phyloP scores from a whole-genome alignment of 2,113 vertebrate genomes.

The Myotis yumanensis region DNA sequence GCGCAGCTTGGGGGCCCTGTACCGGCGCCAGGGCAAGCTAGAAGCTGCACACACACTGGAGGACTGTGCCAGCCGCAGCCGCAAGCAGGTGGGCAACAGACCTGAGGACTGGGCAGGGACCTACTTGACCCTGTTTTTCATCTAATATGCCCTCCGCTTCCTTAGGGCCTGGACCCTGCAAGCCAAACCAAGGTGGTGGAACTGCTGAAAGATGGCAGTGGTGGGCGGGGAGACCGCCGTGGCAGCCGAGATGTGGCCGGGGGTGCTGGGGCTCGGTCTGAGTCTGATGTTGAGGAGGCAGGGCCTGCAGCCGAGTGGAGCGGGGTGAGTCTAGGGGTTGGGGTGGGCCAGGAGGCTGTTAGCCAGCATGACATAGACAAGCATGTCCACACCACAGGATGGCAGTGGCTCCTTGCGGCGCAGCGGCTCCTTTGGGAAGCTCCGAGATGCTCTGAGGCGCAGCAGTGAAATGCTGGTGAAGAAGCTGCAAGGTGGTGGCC shows the following conservation, averaged over 20 bases:
- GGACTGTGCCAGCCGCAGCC: slow-evolving; percentile 90
- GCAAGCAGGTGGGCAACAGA: slow-evolving; percentile 86
- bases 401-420: slow-evolving; percentile 89
- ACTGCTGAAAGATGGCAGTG: slow-evolving; percentile 88
- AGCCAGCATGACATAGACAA: background rate
- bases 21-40: slow-evolving; percentile 93
- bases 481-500: slow-evolving; percentile 91
- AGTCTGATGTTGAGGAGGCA: slow-evolving; percentile 83
- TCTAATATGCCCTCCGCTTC: background rate
- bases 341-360: background rate
- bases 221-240: slow-evolving; percentile 81
- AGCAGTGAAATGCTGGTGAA: slow-evolving; percentile 95
- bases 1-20: slow-evolving; percentile 90
- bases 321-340: slow-evolving; percentile 83
- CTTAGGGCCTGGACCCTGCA: slow-evolving; percentile 90
- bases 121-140: accelerated
- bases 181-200: slow-evolving; percentile 94
- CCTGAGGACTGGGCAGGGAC: background rate
- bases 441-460: slow-evolving; percentile 90
- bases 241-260: slow-evolving; percentile 81
- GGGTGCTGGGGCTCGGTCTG: slow-evolving; percentile 70
- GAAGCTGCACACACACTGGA: slow-evolving; percentile 92
- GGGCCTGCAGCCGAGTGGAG: slow-evolving; percentile 87
- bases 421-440: slow-evolving; percentile 92
- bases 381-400: slow-evolving; percentile 78